Conservation (phyloP, 2,113 vertebrate genomes). For the Pachyramphus minor region DNA sequence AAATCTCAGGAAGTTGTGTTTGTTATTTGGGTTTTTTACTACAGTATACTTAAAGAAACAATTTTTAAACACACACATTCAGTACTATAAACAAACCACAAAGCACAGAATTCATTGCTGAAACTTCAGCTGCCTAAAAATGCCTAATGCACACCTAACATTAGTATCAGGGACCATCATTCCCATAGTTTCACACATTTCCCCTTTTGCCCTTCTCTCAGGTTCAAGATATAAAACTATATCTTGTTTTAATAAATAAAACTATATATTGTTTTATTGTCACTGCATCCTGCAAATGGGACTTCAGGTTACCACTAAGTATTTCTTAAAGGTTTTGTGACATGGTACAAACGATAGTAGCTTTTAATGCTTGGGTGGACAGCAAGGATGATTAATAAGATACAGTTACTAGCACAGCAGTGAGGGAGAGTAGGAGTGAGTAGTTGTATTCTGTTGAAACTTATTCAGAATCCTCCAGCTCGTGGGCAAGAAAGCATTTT, state of each 20-base stretch:
- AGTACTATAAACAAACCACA: neutral
- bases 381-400: neutral
- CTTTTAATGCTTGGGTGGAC: neutral
- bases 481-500: neutral
- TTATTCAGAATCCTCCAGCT: neutral
- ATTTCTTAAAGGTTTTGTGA: neutral
- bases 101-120: neutral
- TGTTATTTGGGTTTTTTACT: neutral
- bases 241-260: neutral
- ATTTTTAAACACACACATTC: neutral
- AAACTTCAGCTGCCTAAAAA: neutral
- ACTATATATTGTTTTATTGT: neutral
- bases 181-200: neutral
- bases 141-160: neutral
- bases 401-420: neutral
- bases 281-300: neutral
- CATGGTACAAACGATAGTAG: neutral
- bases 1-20: neutral
- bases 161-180: neutral
- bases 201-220: neutral
- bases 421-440: slow-evolving; percentile 9
- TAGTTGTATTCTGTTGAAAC: slow-evolving; percentile 17
- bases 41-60: neutral
- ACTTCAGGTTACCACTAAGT: neutral
- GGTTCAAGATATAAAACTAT: neutral